Percentiles rank a stretch among this genome's conserved stretches.
phyloP scores from a whole-genome alignment of 2,113 vertebrate genomes.

The Hemichromis elongatus region DNA sequence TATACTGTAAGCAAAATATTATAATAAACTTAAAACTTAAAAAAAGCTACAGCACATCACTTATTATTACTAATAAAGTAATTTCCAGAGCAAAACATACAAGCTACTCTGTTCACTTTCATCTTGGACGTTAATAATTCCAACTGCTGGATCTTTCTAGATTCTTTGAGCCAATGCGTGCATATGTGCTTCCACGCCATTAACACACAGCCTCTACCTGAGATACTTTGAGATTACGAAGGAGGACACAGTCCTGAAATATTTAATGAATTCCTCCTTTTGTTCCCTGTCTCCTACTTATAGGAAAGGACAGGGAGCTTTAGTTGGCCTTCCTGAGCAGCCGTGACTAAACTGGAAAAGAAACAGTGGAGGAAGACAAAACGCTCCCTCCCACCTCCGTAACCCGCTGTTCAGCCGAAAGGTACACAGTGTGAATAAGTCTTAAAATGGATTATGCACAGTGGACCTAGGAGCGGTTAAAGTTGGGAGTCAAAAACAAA shows the following conservation, averaged over 20 bases:
- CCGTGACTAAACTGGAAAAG: slow-evolving; percentile 35
- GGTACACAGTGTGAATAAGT: slow-evolving; percentile 35
- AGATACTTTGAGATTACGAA: neutral
- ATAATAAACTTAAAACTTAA: neutral
- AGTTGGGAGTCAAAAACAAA: slow-evolving; percentile 43
- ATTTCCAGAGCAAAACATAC: slow-evolving; percentile 3
- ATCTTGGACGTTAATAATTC: slow-evolving; percentile 31
- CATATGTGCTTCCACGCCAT: neutral
- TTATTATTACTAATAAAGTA: neutral
- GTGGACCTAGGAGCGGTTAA: slow-evolving; percentile 38
- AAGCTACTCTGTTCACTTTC: slow-evolving; percentile 14
- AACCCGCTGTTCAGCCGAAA: slow-evolving; percentile 24
- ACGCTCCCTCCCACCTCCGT: slow-evolving; percentile 17
- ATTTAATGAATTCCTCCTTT: slow-evolving; percentile 34
- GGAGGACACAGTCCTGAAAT: slow-evolving; percentile 27
- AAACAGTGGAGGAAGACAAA: slow-evolving; percentile 27
- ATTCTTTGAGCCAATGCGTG: neutral
- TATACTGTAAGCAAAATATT: neutral
- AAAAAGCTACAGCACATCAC: neutral
- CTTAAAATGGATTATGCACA: slow-evolving; percentile 50
- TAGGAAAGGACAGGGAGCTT: slow-evolving; percentile 25
- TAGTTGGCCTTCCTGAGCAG: neutral
- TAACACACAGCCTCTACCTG: neutral
- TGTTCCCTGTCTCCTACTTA: slow-evolving; percentile 18
- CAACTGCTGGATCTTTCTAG: neutral